Evolutionary conservation across 2,113 vertebrate species (phyloP), one percentile per base, ranked within the genome.

Genomic region (Leptobrachium leishanense): DNA sequence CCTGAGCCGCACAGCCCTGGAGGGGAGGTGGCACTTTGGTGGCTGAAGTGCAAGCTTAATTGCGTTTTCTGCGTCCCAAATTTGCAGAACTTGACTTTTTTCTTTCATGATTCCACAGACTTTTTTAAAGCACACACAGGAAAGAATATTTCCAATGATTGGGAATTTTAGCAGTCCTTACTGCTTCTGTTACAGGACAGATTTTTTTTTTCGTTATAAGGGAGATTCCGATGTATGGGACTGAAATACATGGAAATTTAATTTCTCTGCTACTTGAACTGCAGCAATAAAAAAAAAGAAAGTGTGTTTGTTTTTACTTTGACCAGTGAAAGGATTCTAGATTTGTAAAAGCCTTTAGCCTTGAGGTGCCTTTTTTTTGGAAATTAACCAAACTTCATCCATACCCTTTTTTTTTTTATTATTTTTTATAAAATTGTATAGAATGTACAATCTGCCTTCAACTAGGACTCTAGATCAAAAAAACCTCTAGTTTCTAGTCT

Each of bases 321-420:
- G 85, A 88, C 87, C 89, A 85, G 88, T 92, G 86, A 92, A 90
- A 91, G 87, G 91, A 92, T 89, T 94, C 93, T 93, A 91, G 92
- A 92, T 94, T 93, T 93, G 90, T 91, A 93, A 94, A 95, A 95
- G 94, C 93, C 92, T 95, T 86, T 95, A 95, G 96, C 96, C 96
- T 92, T 94, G 95, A 97, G 92, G 96, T 98, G 97, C 97, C 97
- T 99, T 98, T 90, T 98, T 90, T 59, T 94, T 95, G 91, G 93
- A 77, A 92, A 90, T 91, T 92, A 94, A 94, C 92, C 92, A 94
- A 94, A 94, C 92, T 88, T 90, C 89, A 92, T 90, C 89, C 85
- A 85, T 89, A 83, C 87, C 85, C 88, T 64, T 81, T 90, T 91
- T 31, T 31, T 31, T 31, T 31, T 31, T 31, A n/a, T n/a, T 31